A percentile compares a stretch with the other conserved stretches of the same genome.
These are phyloP conservation scores for Prionace glauca DNA, from an alignment of 2,797 vertebrate genomes.

Conservation along the genomic window DNA sequence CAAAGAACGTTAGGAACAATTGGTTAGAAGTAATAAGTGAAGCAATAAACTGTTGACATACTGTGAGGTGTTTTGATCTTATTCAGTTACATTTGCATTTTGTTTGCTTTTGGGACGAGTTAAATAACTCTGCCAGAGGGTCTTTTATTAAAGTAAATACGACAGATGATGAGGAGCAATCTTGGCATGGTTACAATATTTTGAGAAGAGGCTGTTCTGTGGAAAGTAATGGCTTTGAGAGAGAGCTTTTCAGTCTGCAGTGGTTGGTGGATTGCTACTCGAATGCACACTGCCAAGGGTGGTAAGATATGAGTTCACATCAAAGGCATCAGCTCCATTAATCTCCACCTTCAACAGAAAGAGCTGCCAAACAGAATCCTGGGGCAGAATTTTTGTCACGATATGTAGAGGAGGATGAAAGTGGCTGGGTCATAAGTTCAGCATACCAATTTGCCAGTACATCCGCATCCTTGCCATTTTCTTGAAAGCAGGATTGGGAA, in stretches of 20 bases:
- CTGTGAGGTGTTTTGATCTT: constrained; percentile 9
- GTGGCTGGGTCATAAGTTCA: not conserved
- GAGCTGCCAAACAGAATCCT: not conserved
- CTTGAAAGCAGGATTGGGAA: not conserved
- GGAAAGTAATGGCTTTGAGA: not conserved
- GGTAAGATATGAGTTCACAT: not conserved
- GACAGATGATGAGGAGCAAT: not conserved
- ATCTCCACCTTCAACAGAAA: not conserved
- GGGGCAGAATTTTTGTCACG: not conserved
- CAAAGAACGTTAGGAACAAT: not conserved
- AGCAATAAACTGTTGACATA: not conserved
- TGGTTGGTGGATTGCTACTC: not conserved
- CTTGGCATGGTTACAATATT: constrained; percentile 3
- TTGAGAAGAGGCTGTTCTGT: not conserved
- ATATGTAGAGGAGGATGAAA: not conserved
- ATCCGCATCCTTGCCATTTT: not conserved
- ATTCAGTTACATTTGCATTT: constrained; percentile 31
- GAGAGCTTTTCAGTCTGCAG: not conserved
- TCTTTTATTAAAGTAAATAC: constrained; percentile 9
- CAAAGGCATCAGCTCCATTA: not conserved
- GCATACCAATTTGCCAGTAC: not conserved
- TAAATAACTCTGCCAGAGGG: constrained; percentile 28
- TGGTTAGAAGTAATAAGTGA: not conserved
- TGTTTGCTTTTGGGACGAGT: not conserved
- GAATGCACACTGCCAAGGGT: not conserved